These are phyloP conservation scores for Delphinapterus leucas DNA, from an alignment of 2,113 vertebrate species.

Conservation along the genomic window DNA sequence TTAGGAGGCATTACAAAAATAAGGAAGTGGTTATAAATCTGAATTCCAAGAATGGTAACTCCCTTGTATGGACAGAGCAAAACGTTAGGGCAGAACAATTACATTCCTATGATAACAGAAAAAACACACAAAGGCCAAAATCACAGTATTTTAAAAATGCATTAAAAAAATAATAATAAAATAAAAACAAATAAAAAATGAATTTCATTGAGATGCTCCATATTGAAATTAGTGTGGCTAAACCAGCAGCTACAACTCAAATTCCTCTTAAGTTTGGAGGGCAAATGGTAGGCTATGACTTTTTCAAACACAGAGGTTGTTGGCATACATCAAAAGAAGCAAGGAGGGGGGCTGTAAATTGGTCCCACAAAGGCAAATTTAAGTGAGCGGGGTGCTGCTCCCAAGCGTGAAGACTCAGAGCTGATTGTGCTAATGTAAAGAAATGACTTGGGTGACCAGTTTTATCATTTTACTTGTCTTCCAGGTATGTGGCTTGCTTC, in stretches of 20 bases:
- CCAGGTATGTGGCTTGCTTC: neutral
- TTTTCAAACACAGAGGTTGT: neutral
- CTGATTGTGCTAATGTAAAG: no score
- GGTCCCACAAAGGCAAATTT: neutral
- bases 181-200: neutral
- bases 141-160: neutral
- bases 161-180: neutral
- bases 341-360: no score
- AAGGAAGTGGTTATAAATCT: slow-evolving; percentile 73
- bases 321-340: neutral
- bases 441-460: no score
- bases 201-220: slow-evolving; percentile 28
- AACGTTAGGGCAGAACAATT: slow-evolving; percentile 69
- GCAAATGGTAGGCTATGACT: neutral
- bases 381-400: no score
- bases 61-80: slow-evolving; percentile 64
- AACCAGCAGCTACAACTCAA: neutral
- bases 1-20: slow-evolving; percentile 50
- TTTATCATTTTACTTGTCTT: neutral
- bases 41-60: slow-evolving; percentile 74
- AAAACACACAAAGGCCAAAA: neutral
- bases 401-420: neutral
- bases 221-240: neutral
- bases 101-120: slow-evolving; percentile 59
- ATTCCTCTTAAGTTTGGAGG: neutral